A percentile compares a stretch with the other conserved stretches of the same genome.
Evolutionary conservation across 2,797 vertebrate genomes (phyloP).

Genomic region (Agapornis canus): DNA sequence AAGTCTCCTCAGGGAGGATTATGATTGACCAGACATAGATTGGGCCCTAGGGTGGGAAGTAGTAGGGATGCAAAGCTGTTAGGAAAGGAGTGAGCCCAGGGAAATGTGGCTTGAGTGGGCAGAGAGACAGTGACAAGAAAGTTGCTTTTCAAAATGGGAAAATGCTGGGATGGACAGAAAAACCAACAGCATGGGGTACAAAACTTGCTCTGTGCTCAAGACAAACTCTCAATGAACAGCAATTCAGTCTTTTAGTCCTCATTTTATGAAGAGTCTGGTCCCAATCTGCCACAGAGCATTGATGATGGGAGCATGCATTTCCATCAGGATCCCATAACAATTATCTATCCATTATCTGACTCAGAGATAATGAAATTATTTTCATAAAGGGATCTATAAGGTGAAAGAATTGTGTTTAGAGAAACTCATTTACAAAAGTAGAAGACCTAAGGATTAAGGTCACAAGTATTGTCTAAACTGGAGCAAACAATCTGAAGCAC

Average conservation of each 20-base stretch:
- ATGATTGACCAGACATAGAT: background rate
- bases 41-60: background rate
- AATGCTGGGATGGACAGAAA: background rate
- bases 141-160: background rate
- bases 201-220: background rate
- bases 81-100: background rate
- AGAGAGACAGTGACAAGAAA: background rate
- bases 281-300: background rate
- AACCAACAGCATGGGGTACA: background rate
- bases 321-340: background rate
- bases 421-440: background rate
- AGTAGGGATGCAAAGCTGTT: background rate
- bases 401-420: background rate
- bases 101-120: background rate
- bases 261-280: background rate
- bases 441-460: background rate
- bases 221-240: background rate
- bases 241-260: background rate
- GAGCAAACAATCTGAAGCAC: background rate
- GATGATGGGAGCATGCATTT: background rate
- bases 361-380: background rate
- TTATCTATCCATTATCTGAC: background rate
- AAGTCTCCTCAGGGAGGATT: background rate
- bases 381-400: background rate
- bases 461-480: background rate